Base-by-base conservation (phyloP, 2,113 vertebrate genomes). In the Candoia aspera region DNA sequence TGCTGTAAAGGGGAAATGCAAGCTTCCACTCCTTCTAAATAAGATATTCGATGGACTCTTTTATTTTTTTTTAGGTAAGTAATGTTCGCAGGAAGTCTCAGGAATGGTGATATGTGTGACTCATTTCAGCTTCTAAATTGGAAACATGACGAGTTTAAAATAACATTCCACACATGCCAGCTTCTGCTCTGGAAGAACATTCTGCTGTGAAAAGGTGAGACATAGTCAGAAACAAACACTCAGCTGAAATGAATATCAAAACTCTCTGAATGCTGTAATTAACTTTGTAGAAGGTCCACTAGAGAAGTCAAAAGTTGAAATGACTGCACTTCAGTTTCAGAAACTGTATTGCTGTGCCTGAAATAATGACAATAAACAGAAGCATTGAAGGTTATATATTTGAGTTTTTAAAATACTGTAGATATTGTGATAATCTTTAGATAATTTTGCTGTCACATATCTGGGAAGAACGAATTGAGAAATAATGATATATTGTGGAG, bases 251-350 rank as follows among this genome's bases (percentile, higher is more conserved):
- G 17, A 96, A 91, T 2, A 42, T 15, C 73, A 33, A 33, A 1
- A 87, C n/a, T 93, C 86, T 89, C 58, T 23, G 12, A 93, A 87
- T 57, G 87, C n/a, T 90, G 12, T 59, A 94, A 49, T 93, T 84
- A 84, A 57, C 79, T 91, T 84, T 57, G 90, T 55, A 87, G 92
- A 93, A n/a, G 49, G 88, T 90, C 5, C 57, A 49, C 37, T 87
- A 1, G 37, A 93, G 92, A 86, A 96, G 53, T 83, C 26, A 68
- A 15, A 60, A n/a, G 91, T 92, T 95, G 62, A 90, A 92, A 90
- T 92, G 89, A 85, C 83, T 8, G 6, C 9, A 93, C 88, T 89
- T 87, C 9, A 24, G 19, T 85, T 6, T 4, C 86, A 64, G 84
- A 86, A 93, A 94, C 58, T 8, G 24, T 49, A 64, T 73, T 86